Evolutionary conservation across 1,140 invertebrate genomes (phyloP).

Genomic region (Cryptotermes secundus): DNA sequence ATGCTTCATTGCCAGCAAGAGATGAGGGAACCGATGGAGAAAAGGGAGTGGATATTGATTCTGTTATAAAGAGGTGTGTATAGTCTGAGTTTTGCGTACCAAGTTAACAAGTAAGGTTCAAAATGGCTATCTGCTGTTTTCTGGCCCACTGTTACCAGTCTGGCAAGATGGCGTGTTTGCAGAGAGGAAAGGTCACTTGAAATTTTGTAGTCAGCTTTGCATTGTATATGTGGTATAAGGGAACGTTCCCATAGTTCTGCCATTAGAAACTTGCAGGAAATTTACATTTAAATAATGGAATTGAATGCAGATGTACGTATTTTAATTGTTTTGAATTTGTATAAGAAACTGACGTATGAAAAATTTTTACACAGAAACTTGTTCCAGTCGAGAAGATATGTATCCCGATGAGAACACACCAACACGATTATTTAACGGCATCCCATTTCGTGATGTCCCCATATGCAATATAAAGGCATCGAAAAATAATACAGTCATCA

Average conservation of each 20-base stretch:
- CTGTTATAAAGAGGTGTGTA: slow-evolving; percentile 36
- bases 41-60: slow-evolving; percentile 59
- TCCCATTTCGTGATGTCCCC: slow-evolving; percentile 75
- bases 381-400: slow-evolving; percentile 62
- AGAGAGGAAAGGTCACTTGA: not conserved
- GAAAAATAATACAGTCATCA: slow-evolving; percentile 85
- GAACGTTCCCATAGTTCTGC: too few species aligned
- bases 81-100: not conserved
- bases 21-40: slow-evolving; percentile 72
- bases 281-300: too few species aligned
- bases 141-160: not conserved
- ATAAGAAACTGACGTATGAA: not conserved
- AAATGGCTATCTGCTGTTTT: not conserved
- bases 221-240: not conserved
- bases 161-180: not conserved
- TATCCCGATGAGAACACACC: slow-evolving; percentile 75
- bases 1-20: slow-evolving; percentile 54
- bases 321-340: not conserved
- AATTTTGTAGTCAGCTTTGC: not conserved
- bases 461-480: slow-evolving; percentile 78
- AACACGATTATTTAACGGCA: slow-evolving; percentile 72
- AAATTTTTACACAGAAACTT: slow-evolving; percentile 36
- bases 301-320: not conserved
- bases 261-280: too few species aligned
- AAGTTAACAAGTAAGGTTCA: not conserved